Conservation (phyloP, 2,888 invertebrate genomes). For the Epistrophe eligans region DNA sequence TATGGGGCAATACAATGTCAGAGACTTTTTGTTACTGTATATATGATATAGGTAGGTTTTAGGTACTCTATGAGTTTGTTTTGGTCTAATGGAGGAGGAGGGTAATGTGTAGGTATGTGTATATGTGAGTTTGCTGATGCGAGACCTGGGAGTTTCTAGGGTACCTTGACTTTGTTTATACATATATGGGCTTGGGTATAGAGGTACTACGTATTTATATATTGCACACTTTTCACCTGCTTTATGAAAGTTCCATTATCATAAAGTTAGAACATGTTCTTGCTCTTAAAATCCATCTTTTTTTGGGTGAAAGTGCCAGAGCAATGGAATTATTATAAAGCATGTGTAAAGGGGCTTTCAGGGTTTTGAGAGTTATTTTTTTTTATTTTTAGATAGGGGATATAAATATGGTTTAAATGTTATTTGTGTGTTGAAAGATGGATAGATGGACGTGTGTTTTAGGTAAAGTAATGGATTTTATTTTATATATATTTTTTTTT, state of each 20-base stretch:
- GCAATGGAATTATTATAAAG: conserved; percentile 44
- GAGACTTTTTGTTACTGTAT: conserved; percentile 32
- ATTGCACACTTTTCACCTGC: conserved; percentile 65
- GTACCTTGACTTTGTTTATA: neutral
- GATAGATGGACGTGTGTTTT: conserved; percentile 55
- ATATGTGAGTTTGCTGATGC: conserved; percentile 13
- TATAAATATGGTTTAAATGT: conserved; percentile 19
- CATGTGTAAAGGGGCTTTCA: conserved; percentile 29
- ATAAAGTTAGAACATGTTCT: conserved; percentile 71
- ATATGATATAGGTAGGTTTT: neutral
- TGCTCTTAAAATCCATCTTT: conserved; percentile 72
- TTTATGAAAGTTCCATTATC: conserved; percentile 74
- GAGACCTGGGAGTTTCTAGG: conserved; percentile 30
- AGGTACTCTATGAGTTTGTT: conserved; percentile 12
- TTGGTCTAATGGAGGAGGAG: conserved; percentile 28
- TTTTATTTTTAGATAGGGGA: neutral
- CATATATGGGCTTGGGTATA: neutral
- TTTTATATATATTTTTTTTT: no score
- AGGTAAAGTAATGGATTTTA: conserved; percentile 47
- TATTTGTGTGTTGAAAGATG: conserved; percentile 51
- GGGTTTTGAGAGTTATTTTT: neutral
- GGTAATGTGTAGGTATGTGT: neutral
- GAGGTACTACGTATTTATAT: neutral
- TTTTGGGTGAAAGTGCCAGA: conserved; percentile 25
- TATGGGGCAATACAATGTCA: conserved; percentile 70